phyloP scores from a whole-genome alignment of 35 echinoderm and acorn worm genomes.

The Lytechinus pictus region DNA sequence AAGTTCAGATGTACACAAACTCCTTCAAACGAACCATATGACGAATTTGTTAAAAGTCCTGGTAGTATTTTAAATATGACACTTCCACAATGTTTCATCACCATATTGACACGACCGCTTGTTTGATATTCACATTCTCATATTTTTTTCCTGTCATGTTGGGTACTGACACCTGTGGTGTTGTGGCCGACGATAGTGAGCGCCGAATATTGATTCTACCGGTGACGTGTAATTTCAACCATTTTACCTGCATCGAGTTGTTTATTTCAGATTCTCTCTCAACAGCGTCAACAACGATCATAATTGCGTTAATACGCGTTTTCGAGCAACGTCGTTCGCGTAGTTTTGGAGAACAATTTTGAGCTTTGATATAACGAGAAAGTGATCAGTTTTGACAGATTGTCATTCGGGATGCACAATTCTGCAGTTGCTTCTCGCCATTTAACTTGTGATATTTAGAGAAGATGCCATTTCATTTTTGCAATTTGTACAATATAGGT shows the following conservation, averaged over 20 bases:
- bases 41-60: background rate
- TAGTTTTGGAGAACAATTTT: background rate
- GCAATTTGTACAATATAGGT: no score
- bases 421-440: background rate
- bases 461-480: no score
- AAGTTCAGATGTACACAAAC: background rate
- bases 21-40: background rate
- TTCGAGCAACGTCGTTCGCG: background rate
- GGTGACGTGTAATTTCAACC: background rate
- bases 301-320: background rate
- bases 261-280: background rate
- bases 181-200: background rate
- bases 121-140: background rate
- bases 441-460: no score
- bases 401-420: background rate
- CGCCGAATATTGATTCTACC: background rate
- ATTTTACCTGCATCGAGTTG: background rate
- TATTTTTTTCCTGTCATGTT: background rate
- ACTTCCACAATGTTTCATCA: background rate
- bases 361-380: background rate
- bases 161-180: background rate
- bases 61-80: background rate
- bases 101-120: background rate
- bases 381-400: background rate
- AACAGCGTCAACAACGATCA: background rate